Evolutionary conservation across 2,113 vertebrate species (phyloP), one percentile per base, ranked within the genome.

Genomic region (Perca fluviatilis): DNA sequence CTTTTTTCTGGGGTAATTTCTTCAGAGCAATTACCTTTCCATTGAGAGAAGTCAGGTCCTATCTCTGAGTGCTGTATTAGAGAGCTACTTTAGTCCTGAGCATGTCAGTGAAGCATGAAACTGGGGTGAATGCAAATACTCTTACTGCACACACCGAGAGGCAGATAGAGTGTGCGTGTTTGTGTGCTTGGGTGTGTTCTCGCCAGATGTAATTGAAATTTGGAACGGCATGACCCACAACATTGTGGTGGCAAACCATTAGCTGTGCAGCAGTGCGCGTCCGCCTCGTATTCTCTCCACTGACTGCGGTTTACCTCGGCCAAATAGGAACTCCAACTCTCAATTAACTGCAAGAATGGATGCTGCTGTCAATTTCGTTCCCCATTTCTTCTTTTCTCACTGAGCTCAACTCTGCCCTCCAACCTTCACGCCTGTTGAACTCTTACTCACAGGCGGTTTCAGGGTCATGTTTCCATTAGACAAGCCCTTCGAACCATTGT

Each of bases 141-240:
- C 56, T 66, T 19, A 33, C 27, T 71, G 76, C 76, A 72, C 76
- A 72, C 89, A 89, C 86, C 85, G 80, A 80, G 74, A 79, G 77
- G 85, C 78, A 16, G 67, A 70, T 21, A 53, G 51, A 15, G 66
- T 18, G 19, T n/a, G 63, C 27, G 30, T 58, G 67, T 54, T 14
- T 77, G 43, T 47, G 43, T 61, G 57, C 15, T 60, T 4, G 14
- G 57, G 76, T 80, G 80, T 83, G 82, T 83, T 79, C 67, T 70
- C 23, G 19, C 27, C 36, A 27, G 51, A 19, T 79, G 80, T 88
- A 91, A 93, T 85, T 88, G 85, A 86, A 93, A 91, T 83, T 81
- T 9, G 65, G 76, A 71, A 54, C 13, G 25, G 77, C 75, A 2
- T 77, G 87, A 82, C 84, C 78, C 64, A 79, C 58, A 80, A 40